Percentiles rank a stretch among this genome's conserved stretches.
Conservation (phyloP, 2,888 invertebrate species). For the Vesta saturnalis region DNA sequence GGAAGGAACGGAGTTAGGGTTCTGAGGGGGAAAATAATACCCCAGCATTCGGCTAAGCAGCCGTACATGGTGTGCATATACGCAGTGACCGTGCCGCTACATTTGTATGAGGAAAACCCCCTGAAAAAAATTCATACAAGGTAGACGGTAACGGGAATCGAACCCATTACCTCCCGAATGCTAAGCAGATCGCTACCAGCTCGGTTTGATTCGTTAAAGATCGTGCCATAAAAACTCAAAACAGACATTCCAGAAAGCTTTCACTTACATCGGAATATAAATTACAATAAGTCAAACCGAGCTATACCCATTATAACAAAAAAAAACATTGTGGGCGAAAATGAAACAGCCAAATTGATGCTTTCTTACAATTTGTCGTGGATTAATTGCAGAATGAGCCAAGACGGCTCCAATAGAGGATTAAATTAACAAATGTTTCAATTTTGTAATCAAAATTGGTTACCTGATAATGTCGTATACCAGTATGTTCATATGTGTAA, state of each 20-base stretch:
- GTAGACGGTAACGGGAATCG: no score
- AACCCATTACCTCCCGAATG: no score
- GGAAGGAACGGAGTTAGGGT: no score
- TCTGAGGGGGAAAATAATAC: no score
- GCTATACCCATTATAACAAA: background rate
- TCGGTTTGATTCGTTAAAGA: background rate
- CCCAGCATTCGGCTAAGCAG: no score
- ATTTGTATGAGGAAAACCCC: no score
- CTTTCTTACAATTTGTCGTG: background rate
- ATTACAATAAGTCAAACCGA: background rate
- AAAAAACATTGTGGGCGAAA: background rate
- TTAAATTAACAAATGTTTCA: no score
- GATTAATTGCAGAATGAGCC: background rate
- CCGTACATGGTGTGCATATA: no score
- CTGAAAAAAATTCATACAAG: no score
- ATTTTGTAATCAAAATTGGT: background rate
- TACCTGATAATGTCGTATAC: background rate
- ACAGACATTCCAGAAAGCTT: background rate
- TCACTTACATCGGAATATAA: background rate
- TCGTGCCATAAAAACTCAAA: background rate
- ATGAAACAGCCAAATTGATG: background rate
- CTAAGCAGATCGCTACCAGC: no score
- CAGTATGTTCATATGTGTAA: no score
- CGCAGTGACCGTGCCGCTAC: no score
- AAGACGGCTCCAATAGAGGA: background rate